Evolutionary conservation across 1,140 invertebrate species (phyloP).

Genomic region (Drosophila kanapiae): DNA sequence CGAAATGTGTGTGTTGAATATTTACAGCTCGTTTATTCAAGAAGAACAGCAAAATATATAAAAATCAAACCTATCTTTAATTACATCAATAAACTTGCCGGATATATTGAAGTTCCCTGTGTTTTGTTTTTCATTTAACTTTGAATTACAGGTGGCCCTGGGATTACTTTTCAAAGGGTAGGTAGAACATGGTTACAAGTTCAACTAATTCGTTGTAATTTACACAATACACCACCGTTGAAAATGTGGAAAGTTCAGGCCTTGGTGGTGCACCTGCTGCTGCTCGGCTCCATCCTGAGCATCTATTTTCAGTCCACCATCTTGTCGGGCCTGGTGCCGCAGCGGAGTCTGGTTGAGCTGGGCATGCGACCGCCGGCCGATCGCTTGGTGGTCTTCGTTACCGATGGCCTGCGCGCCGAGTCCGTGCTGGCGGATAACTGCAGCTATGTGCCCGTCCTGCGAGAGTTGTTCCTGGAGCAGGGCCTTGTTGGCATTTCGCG

Average conservation of each 20-base stretch:
- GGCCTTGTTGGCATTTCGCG: constrained; percentile 95
- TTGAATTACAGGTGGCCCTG: neutral
- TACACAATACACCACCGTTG: neutral
- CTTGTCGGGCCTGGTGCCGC: constrained; percentile 86
- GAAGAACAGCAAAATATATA: constrained; percentile 54
- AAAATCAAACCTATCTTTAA: constrained; percentile 82
- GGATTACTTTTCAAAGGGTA: neutral
- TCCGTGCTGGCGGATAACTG: constrained; percentile 87
- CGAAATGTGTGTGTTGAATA: constrained; percentile 77
- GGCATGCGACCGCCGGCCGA: constrained; percentile 89
- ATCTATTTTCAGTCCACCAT: constrained; percentile 89
- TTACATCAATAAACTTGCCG: constrained; percentile 81
- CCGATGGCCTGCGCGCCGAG: constrained; percentile 95
- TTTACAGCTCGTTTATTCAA: constrained; percentile 83
- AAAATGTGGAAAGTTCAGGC: constrained; percentile 77
- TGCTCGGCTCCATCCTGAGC: constrained; percentile 88
- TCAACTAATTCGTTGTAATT: neutral
- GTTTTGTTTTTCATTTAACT: neutral
- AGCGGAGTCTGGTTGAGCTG: constrained; percentile 82
- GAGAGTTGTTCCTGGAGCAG: constrained; percentile 77
- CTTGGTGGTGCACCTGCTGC: constrained; percentile 86
- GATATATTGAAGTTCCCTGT: constrained; percentile 46
- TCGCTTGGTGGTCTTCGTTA: constrained; percentile 92
- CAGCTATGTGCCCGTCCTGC: constrained; percentile 50
- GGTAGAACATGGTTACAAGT: neutral